A percentile compares a stretch with the other conserved stretches of the same genome.
These are phyloP conservation scores for Myiothlypis coronata DNA, from an alignment of 2,797 vertebrate species.

Conservation along the genomic window DNA sequence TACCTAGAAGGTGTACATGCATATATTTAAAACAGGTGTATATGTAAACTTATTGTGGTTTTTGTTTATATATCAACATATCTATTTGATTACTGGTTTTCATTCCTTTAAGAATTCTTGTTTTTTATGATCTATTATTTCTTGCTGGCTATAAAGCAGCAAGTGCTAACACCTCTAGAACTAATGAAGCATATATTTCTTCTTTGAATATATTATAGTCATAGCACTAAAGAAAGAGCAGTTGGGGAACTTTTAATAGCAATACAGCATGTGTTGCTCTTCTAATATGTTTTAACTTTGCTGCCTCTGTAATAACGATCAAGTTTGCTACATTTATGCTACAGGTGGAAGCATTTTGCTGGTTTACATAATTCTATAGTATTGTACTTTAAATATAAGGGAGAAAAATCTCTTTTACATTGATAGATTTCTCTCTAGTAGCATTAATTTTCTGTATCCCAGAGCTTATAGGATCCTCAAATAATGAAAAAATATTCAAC, in stretches of 20 bases:
- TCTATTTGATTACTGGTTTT: constrained; percentile 6
- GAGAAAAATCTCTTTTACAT: constrained; percentile 34
- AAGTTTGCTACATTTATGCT: background rate
- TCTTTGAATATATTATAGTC: constrained; percentile 36
- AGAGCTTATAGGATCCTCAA: background rate
- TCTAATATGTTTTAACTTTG: constrained; percentile 33
- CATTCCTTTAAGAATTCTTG: constrained; percentile 21
- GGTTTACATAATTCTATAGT: constrained; percentile 37
- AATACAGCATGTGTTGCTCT: background rate
- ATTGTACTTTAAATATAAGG: constrained; percentile 4
- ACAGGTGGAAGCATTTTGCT: constrained; percentile 49
- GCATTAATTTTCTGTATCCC: background rate
- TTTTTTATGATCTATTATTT: constrained; percentile 44
- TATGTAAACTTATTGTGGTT: background rate
- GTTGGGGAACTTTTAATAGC: constrained; percentile 46
- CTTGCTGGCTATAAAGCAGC: constrained; percentile 36
- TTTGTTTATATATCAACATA: background rate
- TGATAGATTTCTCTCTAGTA: background rate
- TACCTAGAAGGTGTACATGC: background rate
- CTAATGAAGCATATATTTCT: constrained; percentile 49
- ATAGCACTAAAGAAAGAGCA: background rate
- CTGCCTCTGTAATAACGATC: constrained; percentile 38
- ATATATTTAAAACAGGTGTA: background rate
- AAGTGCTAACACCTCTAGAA: constrained; percentile 20
- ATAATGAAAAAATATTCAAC: background rate